phyloP scores from a whole-genome alignment of 1,140 invertebrate genomes.

The Drosophila repletoides region DNA sequence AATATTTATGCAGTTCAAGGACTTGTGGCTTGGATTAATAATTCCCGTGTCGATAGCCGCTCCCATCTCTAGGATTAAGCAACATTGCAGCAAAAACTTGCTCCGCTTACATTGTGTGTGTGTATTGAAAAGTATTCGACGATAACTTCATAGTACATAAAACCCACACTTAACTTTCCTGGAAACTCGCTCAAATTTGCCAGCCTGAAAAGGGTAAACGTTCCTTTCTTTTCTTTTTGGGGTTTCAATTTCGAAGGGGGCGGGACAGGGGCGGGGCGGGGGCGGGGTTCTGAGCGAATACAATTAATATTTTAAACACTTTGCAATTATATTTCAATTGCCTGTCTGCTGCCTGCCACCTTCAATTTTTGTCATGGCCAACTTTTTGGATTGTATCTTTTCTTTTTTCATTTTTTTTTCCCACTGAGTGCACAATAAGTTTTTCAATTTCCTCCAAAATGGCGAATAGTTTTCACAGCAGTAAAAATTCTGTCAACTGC shows the following conservation, averaged over 20 bases:
- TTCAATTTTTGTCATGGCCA: constrained; percentile 20
- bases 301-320: constrained; percentile 8
- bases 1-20: no score
- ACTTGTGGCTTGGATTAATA: no score
- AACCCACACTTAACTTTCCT: background rate
- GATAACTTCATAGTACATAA: background rate
- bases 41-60: no score
- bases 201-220: no score
- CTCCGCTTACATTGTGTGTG: constrained; percentile 25
- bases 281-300: no score
- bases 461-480: constrained; percentile 35
- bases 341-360: background rate
- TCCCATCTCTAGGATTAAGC: no score
- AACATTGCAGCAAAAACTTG: background rate
- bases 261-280: no score
- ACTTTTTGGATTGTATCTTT: constrained; percentile 27
- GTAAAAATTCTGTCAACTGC: constrained; percentile 19
- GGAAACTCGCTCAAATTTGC: no score
- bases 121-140: constrained; percentile 52
- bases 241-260: no score
- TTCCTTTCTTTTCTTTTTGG: no score
- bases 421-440: constrained; percentile 33
- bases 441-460: constrained; percentile 51
- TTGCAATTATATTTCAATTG: constrained; percentile 29
- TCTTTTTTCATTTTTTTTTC: background rate